Evolutionary conservation across 1,140 invertebrate genomes (phyloP).

Genomic region (Panagrolaimus sp.): DNA sequence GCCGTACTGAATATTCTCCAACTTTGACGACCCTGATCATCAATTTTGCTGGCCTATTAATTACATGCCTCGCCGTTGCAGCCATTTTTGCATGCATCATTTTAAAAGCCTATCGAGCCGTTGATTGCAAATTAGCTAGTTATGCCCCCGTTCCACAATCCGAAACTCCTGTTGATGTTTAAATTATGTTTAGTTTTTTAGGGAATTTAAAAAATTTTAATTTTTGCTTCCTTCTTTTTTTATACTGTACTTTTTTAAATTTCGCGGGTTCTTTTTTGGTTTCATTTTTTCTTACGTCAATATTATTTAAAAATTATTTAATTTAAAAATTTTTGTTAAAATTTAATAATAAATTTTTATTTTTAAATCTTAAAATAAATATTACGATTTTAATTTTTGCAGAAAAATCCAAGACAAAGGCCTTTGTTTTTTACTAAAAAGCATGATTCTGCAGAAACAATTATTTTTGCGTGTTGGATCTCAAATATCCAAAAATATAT

Average conservation of each 20-base stretch:
- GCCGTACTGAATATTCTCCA: background rate
- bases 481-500: background rate
- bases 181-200: constrained; percentile 7
- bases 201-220: background rate
- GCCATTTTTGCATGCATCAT: constrained; percentile 18
- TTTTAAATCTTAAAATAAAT: too few relatives aligned
- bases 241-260: background rate
- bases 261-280: background rate
- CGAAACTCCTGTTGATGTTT: constrained; percentile 25
- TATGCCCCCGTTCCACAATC: constrained; percentile 31
- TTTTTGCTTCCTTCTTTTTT: too few relatives aligned
- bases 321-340: background rate
- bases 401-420: background rate
- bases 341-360: background rate
- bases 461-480: background rate
- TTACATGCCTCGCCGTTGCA: constrained; percentile 20
- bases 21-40: constrained; percentile 8
- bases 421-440: background rate
- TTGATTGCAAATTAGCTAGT: constrained; percentile 17
- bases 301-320: too few relatives aligned
- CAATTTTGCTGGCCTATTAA: constrained; percentile 21
- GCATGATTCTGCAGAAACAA: background rate
- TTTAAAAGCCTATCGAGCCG: constrained; percentile 7
- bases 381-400: background rate
- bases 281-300: background rate